Evolutionary conservation across 2,113 vertebrate genomes (phyloP), one percentile per base, ranked within the genome.

Genomic region (Bambusicola thoracicus): DNA sequence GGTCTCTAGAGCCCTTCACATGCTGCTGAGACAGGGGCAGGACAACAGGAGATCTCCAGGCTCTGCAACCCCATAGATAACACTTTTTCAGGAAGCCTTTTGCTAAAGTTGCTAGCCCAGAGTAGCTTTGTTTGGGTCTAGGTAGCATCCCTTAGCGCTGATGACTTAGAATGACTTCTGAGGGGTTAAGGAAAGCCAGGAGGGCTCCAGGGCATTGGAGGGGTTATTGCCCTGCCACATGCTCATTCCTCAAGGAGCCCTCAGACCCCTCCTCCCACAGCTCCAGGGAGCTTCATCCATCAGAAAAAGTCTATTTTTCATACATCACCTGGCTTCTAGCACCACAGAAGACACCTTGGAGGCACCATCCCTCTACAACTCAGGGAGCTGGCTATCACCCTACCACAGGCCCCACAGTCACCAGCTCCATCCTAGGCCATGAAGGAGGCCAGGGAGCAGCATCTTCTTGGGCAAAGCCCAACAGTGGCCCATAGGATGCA

Each of bases 1-100:
- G 44, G 6, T 75, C 49, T n/a, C 32, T 0, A 0, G 15, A 29
- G 46, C 46, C 44, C 34, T 6, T 4, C 24, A 18, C 56, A 14
- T 0, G 1, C 51, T 32, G 58, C 48, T 56, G 46, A 32, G 18
- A 30, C 24, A 15, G 10, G 15, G 22, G 30, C 46, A 74, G 32
- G 41, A 77, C 14, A 43, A 12, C 13, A 43, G 38, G 44, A 69
- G 8, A 49, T 6, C 44, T 25, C 22, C 8, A 53, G 34, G 36
- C 49, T 34, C 76, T 14, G 11, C 38, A 75, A 46, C 4, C 6
- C 16, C 32, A 58, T 36, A 49, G 79, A n/a, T 10, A 77, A 58
- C 19, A 12, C 22, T 40, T 75, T 24, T 22, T n/a, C 48, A 34
- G 11, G 17, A 56, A 24, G 32, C 14, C 67, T 41, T 7, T 19